Evolutionary conservation across 2,797 vertebrate species (phyloP).

Genomic region (Chloroceryle amazona): DNA sequence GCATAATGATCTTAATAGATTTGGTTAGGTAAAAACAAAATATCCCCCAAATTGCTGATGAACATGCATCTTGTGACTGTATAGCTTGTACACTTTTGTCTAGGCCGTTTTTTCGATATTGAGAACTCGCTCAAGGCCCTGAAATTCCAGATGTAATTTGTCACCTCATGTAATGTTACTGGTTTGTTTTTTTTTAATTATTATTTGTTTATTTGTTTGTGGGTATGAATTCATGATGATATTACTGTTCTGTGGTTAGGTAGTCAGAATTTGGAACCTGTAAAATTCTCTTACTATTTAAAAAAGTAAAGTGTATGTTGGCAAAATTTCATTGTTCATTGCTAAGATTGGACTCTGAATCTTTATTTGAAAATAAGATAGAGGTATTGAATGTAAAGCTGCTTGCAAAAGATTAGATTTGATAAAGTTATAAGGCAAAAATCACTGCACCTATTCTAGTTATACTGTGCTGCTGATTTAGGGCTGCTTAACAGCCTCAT

Average conservation of each 20-base stretch:
- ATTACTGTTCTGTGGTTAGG: not conserved
- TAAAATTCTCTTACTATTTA: not conserved
- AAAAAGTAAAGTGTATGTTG: not conserved
- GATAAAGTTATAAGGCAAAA: not conserved
- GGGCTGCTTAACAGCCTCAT: not conserved
- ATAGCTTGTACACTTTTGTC: not conserved
- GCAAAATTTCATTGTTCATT: not conserved
- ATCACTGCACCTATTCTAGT: not conserved
- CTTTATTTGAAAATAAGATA: not conserved
- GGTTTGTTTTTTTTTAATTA: not conserved
- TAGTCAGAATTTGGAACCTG: not conserved
- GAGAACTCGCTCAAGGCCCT: not conserved
- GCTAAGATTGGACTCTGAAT: not conserved
- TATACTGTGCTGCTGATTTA: not conserved
- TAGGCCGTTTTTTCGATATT: not conserved
- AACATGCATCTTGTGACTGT: not conserved
- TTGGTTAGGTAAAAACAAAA: not conserved
- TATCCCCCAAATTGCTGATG: not conserved
- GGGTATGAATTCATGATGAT: not conserved
- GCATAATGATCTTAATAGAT: not conserved
- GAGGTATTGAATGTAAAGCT: not conserved
- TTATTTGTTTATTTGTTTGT: not conserved
- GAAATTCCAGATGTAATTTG: not conserved
- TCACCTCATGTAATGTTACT: not conserved
- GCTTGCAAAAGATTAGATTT: not conserved